Conservation (phyloP, 2,888 invertebrate genomes). For the Thysanoteuthis rhombus region DNA sequence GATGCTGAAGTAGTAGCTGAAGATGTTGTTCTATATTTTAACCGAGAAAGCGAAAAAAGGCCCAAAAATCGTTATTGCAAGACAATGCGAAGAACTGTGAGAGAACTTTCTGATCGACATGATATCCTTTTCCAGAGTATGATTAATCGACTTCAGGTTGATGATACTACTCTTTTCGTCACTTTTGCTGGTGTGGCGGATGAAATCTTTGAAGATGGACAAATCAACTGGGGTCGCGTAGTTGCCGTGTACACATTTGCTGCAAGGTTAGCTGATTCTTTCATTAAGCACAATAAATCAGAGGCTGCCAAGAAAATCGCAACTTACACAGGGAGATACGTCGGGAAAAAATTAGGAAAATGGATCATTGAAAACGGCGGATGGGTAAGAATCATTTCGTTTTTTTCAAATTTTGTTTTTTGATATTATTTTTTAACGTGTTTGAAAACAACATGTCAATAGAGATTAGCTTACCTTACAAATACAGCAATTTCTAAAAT, state of each 20-base stretch:
- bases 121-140: constrained; percentile 61
- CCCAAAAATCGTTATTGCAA: constrained; percentile 57
- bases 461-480: too few relatives aligned
- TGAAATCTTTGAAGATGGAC: constrained; percentile 64
- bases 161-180: constrained; percentile 50
- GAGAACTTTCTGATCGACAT: constrained; percentile 61
- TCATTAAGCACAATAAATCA: constrained; percentile 38
- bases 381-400: constrained; percentile 58
- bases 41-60: constrained; percentile 46
- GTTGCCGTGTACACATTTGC: constrained; percentile 65
- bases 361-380: constrained; percentile 65
- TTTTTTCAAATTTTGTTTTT: neutral
- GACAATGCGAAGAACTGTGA: constrained; percentile 63
- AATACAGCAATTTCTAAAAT: too few relatives aligned
- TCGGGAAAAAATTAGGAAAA: constrained; percentile 57
- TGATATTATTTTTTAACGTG: too few relatives aligned
- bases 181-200: constrained; percentile 62
- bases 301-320: constrained; percentile 50
- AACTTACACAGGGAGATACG: constrained; percentile 62
- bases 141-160: constrained; percentile 59
- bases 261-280: constrained; percentile 53
- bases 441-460: too few relatives aligned
- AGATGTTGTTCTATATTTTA: constrained; percentile 54
- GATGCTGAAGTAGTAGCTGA: constrained; percentile 56
- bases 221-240: constrained; percentile 65